phyloP scores from a whole-genome alignment of 2,888 invertebrate species.

The Fragum whitleyi region DNA sequence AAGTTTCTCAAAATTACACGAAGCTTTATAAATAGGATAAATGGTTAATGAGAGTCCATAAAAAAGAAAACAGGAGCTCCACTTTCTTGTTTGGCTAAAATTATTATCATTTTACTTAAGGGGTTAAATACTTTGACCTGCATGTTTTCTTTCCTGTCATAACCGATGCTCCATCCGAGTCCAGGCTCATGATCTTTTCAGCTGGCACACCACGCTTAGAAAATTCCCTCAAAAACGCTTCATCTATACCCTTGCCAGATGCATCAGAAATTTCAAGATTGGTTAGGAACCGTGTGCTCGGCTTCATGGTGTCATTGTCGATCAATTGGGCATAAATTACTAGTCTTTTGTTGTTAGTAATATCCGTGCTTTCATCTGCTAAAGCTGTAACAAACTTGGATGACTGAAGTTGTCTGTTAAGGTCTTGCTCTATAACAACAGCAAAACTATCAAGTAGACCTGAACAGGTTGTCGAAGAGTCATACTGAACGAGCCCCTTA shows the following conservation, averaged over 20 bases:
- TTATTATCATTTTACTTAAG: background rate
- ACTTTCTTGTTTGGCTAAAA: slow-evolving; percentile 1
- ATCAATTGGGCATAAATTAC: slow-evolving; percentile 51
- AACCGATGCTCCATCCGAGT: too few relatives aligned
- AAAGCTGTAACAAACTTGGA: slow-evolving; percentile 48
- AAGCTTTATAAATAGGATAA: background rate
- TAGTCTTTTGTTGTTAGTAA: slow-evolving; percentile 45
- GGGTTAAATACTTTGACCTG: too few relatives aligned
- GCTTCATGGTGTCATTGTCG: slow-evolving; percentile 29
- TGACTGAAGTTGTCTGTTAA: slow-evolving; percentile 8
- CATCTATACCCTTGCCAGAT: slow-evolving; percentile 34
- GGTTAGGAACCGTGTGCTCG: slow-evolving; percentile 35
- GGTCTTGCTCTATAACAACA: background rate
- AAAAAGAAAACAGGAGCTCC: background rate
- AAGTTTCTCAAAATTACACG: background rate
- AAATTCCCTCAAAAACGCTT: slow-evolving; percentile 31
- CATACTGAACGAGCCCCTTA: slow-evolving; percentile 32
- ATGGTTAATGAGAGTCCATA: background rate
- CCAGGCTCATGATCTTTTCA: slow-evolving; percentile 38
- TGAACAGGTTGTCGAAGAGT: slow-evolving; percentile 23
- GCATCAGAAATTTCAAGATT: slow-evolving; percentile 49
- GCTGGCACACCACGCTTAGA: slow-evolving; percentile 25
- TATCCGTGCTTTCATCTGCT: too few relatives aligned
- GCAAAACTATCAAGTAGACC: slow-evolving; percentile 36
- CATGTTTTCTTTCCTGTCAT: slow-evolving; percentile 37